Evolutionary conservation across 2,888 invertebrate species (phyloP), one percentile per base, ranked within the genome.

Genomic region (Epiperipatus broadwayi): DNA sequence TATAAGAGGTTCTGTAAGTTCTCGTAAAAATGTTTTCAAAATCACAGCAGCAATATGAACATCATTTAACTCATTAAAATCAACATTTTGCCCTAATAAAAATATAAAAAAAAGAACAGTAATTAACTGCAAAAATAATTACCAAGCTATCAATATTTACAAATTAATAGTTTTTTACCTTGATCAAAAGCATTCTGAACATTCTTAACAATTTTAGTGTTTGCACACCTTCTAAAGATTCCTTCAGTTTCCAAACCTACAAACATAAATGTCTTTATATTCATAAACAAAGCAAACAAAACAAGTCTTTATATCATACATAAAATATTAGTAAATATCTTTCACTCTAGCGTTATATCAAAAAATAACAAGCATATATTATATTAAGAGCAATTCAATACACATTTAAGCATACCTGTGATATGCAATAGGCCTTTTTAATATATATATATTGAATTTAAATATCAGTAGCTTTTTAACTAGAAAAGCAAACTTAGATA

Each of bases 41-140:
- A 95, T 67, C 14, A 89, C 93, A 2, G 95, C 91, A 10, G 95
- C 84, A 49, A 81, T 75, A 58, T 95, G 89, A 1, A 83, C 78
- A 61, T n/a, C 56, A 31, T 60, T 59, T 56, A 46, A 35, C 21
- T 43, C 34, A 5, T 36, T 38, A 32, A 47, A 47, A 35, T 45
- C 39, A 18, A 47, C 44, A n/a, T 42, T 38, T 21, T 42, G 25
- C 5, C 48, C 43, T 43, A 12, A 19, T 22, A 19, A 31, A 35
- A 12, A n/a, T 5, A 22, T 1, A 41, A 12, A 27, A 30, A 3
- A 22, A 18, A 16, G 4, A 29, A 14, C 4, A 22, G n/a, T n/a
- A n/a, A n/a, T n/a, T n/a, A n/a, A n/a, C n/a, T n/a, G n/a, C n/a
- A n/a, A n/a, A n/a, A n/a, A n/a, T n/a, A n/a, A n/a, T n/a, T n/a